A percentile compares a stretch with the other conserved stretches of the same genome.
Evolutionary conservation across 2,888 invertebrate genomes (phyloP).

Genomic region (Lasioglossum oenotherae): DNA sequence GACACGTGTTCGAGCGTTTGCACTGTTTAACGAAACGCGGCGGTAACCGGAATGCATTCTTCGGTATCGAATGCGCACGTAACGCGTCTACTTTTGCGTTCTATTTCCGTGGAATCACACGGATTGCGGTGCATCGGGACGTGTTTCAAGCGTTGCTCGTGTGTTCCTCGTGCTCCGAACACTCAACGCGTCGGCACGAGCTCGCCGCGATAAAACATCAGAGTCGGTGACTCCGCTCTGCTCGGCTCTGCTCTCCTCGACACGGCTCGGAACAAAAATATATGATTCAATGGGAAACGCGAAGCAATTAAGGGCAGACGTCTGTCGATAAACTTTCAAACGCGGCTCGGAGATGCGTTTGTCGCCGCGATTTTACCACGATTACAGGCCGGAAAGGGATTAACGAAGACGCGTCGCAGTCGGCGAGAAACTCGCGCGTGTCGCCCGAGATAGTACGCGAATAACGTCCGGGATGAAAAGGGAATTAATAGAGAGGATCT

Average conservation of each 20-base stretch:
- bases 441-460: not conserved
- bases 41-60: constrained; percentile 29
- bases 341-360: not conserved
- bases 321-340: constrained; percentile 48
- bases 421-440: not conserved
- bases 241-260: not conserved
- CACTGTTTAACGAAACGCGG: constrained; percentile 29
- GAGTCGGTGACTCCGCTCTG: not conserved
- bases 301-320: constrained; percentile 53
- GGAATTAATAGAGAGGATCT: not conserved
- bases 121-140: constrained; percentile 53
- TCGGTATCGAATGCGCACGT: constrained; percentile 63
- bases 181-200: not conserved
- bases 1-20: not conserved
- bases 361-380: not conserved
- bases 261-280: constrained; percentile 46
- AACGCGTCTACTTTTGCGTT: constrained; percentile 57
- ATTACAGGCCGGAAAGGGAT: not conserved
- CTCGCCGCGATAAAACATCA: constrained; percentile 61
- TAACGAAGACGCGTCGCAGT: not conserved
- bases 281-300: constrained; percentile 36
- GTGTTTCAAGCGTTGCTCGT: constrained; percentile 56
- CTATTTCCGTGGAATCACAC: constrained; percentile 61
- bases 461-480: not conserved
- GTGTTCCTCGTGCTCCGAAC: not conserved